Base-by-base conservation (phyloP, 2,113 vertebrate species). In the Phrynocephalus versicolor region DNA sequence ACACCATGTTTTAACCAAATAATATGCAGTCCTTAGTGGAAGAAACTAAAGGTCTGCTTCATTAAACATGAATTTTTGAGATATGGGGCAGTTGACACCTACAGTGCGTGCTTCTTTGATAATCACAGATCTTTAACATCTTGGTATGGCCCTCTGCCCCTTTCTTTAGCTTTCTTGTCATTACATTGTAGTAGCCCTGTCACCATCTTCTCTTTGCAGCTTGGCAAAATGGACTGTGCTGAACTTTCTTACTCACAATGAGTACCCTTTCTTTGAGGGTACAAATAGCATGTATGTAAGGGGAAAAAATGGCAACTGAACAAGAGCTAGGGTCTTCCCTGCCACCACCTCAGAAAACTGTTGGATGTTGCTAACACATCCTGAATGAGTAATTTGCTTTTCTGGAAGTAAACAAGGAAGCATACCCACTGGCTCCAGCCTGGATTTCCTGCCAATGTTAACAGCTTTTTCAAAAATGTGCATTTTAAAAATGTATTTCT, bases 41-140 rank as follows among this genome's bases (percentile, higher is more conserved):
- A 51, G 69, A 80, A 37, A 79, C 75, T 62, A 85, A 79, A 85
- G 55, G 73, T 79, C 69, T 13, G 21, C 39, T 37, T n/a, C 62
- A 21, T 83, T 35, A 27, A 74, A 19, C 25, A 60, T 19, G 19
- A 14, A 71, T 27, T 45, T n/a, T 80, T 57, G 21, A 27, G 23
- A 74, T 37, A 16, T 37, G 21, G 60, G 65, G 9, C 39, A 85
- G 14, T 71, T 71, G 55, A 72, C 71, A 35, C 51, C n/a, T 33
- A 62, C n/a, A 37, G 64, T 60, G 41, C 69, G 30, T 51, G 51
- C 80, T 39, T 55, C 12, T 6, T 51, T 30, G 64, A 73, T 73
- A 62, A 62, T 73, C 41, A 80, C 27, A 35, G 23, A 65, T 80
- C 16, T 2, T 19, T 65, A 65, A 55, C 33, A 12, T 73, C 39